Evolutionary conservation across 2,797 vertebrate genomes (phyloP), one percentile per base, ranked within the genome.

Genomic region (Girardinus metallicus): DNA sequence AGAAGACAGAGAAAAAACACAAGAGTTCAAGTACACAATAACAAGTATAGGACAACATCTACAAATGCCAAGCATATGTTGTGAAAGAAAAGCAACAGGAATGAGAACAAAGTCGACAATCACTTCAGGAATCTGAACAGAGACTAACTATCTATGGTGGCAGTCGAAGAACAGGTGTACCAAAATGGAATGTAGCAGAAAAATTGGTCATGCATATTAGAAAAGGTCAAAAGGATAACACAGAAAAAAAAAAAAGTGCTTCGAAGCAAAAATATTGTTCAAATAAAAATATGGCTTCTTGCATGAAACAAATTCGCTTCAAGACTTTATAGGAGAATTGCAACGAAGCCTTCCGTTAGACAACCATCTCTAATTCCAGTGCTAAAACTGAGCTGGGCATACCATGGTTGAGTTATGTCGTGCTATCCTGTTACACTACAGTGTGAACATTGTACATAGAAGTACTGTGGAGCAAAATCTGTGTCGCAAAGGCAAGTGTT

Each of bases 1-100:
- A 92, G 90, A 91, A 95, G 90, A 95, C 86, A 95, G 88, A 95
- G 85, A 95, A 85, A 94, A 84, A 95, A 60, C 77, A 94, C 51
- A 91, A 60, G 88, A 91, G 90, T 94, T 94, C 89, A 95, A 93
- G 94, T 93, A 90, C 90, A 87, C 74, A 88, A 90, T 87, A 89
- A 92, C 89, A 94, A 88, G 85, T 90, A 86, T 77, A 92, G 89
- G 85, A 93, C 75, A 78, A 89, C 80, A 91, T 72, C 43, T 46
- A 94, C 89, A 91, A 76, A 89, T 85, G 87, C 79, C 84, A 86
- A 88, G 84, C 77, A 88, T 83, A 81, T 86, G 85, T 73, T 68
- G 86, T 86, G 91, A 83, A 79, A 18, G 7, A 81, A 73, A 82
- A 86, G 84, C 53, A 74, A 92, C 81, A 89, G 77, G 73, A 77